Evolutionary conservation across 2,888 invertebrate species (phyloP).

Genomic region (Agrotis segetum): DNA sequence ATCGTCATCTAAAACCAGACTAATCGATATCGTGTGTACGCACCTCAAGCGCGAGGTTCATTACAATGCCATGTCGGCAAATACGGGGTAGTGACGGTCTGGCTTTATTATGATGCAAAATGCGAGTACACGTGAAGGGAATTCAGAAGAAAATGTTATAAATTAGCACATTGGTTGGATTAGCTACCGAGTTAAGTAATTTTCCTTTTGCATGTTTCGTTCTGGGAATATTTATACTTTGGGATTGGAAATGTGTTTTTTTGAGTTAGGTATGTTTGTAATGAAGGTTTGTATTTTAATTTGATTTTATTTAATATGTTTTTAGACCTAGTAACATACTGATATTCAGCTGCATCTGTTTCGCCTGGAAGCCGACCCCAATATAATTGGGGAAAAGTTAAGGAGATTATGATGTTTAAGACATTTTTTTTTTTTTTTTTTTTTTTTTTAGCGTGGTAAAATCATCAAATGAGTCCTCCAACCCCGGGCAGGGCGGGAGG

Average conservation of each 20-base stretch:
- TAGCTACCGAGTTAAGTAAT: constrained; percentile 31
- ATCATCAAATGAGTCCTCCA: too few relatives aligned
- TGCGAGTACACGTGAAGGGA: constrained; percentile 42
- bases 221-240: background rate
- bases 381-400: background rate
- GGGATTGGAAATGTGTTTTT: background rate
- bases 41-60: constrained; percentile 48
- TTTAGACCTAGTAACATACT: background rate
- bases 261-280: background rate
- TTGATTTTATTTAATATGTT: background rate
- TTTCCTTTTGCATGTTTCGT: constrained; percentile 31
- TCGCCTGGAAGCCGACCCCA: background rate
- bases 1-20: constrained; percentile 9
- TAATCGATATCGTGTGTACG: constrained; percentile 40
- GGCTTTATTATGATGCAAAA: constrained; percentile 55
- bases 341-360: background rate
- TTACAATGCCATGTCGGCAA: constrained; percentile 59
- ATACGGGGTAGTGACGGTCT: constrained; percentile 48
- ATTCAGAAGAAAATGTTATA: constrained; percentile 43
- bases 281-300: background rate
- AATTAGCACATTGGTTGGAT: constrained; percentile 45
- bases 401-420: background rate
- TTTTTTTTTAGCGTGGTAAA: too few relatives aligned
- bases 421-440: too few relatives aligned
- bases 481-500: too few relatives aligned